Evolutionary conservation across 2,797 vertebrate genomes (phyloP), one percentile per base, ranked within the genome.

Genomic region (Onychomys torridus): DNA sequence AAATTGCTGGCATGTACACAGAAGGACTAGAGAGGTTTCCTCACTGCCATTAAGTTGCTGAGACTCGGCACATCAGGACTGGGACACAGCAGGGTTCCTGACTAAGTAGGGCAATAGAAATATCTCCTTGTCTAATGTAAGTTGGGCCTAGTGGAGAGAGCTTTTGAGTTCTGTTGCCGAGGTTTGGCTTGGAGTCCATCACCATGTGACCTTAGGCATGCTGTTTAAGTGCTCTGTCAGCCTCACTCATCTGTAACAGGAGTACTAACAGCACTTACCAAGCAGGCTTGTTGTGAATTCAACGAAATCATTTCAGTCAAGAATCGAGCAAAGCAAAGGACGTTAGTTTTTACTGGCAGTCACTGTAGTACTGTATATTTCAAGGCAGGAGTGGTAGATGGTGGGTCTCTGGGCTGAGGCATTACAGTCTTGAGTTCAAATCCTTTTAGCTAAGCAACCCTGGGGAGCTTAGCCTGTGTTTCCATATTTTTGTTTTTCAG

Each of bases 191-290:
- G 91, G 93, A 81, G 55, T 67, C 17, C n/a, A 52, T 95, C 29
- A 55, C 40, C 69, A 13, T 57, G n/a, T 93, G 71, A 89, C 55
- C 23, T 77, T 84, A 73, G 63, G 32, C 8, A 7, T 95, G 29
- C 61, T 85, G 65, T 82, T 87, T 87, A 87, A 40, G 59, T 0
- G 46, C 17, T 49, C 12, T 43, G 25, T 96, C 84, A 79, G 32
- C 88, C 95, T 96, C 14, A 55, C 37, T 93, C 79, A 81, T 84
- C 69, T 89, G 34, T 91, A 83, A 95, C 91, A 77, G 52, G 25
- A 79, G 25, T 93, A 65, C 73, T 73, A 76, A 37, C 59, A 81
- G 19, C 61, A 77, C 16, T 55, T 87, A 77, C 29, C 86, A 96
- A 57, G 69, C 71, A 91, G 82, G 19, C 13, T 55, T 88, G 43